Evolutionary conservation across 1,140 invertebrate genomes (phyloP), one percentile per base, ranked within the genome.

Genomic region (Drosophila quadrilineata): DNA sequence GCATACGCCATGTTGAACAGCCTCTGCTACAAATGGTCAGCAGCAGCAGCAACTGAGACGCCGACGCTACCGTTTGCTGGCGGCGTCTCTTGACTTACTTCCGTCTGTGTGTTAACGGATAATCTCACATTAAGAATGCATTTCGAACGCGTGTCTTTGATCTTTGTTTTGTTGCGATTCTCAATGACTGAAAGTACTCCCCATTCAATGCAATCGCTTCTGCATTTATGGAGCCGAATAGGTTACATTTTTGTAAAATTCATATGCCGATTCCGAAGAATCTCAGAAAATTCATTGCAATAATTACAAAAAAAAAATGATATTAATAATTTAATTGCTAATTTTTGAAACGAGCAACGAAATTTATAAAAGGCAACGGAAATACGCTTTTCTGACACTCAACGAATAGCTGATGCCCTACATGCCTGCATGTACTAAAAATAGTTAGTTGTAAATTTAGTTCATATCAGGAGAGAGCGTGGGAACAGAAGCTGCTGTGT

Each of bases 41-140:
- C 41, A 28, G 16, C 6, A 2, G 5, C 4, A 17, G 41, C n/a
- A n/a, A n/a, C n/a, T n/a, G n/a, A n/a, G n/a, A 16, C 22, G 41
- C 43, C 3, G 24, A 3, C 9, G 16, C 45, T 10, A 28, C 9
- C 28, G 22, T 21, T n/a, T 3, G 38, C 38, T 6, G 41, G 46
- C 52, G 43, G 46, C 57, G 43, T 46, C 60, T 36, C 16, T n/a
- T 22, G 52, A 49, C 73, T 66, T 50, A 73, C 60, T 38, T 58
- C 69, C 41, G 17, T 36, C 48, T 45, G 36, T n/a, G n/a, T 53
- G 22, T 36, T 31, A 54, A 63, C 58, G 63, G 29, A 33, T 84
- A 74, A 84, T 77, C 63, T 60, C 21, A 12, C 57, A 71, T 45
- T 84, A 49, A 57, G 71, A 84, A 74, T 84, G 72, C 76, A 72